Conservation (phyloP, 53 echinoderm and acorn worm species). For the Zoroaster sp. region DNA sequence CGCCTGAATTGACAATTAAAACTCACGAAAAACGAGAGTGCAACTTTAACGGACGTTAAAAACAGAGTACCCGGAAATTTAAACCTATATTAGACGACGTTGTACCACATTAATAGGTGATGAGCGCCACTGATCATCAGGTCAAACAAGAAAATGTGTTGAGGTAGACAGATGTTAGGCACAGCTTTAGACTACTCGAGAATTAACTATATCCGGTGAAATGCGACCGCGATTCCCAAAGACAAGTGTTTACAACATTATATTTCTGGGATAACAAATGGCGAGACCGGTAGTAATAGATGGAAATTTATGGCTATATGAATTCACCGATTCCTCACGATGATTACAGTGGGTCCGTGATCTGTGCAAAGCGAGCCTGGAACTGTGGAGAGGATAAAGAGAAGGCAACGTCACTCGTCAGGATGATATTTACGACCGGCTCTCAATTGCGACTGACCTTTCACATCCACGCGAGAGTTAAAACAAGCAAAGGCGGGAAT, state of each 20-base stretch:
- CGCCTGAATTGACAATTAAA: too few relatives aligned
- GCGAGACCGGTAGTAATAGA: slow-evolving; percentile 1
- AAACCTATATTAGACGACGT: too few relatives aligned
- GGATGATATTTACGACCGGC: slow-evolving; percentile 39
- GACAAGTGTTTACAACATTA: slow-evolving; percentile 20
- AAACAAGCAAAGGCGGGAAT: slow-evolving; percentile 56
- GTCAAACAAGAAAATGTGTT: background rate
- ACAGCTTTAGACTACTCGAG: background rate
- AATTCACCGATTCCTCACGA: background rate
- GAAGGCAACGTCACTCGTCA: slow-evolving; percentile 24
- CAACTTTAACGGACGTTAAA: too few relatives aligned
- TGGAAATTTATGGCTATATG: slow-evolving; percentile 45
- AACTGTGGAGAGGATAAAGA: background rate
- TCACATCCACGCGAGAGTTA: slow-evolving; percentile 46
- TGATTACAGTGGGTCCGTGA: background rate
- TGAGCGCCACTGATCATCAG: background rate
- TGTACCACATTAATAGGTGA: background rate
- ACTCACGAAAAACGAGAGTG: too few relatives aligned
- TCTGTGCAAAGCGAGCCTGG: background rate
- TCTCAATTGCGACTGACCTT: slow-evolving; percentile 35
- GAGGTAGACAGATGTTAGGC: background rate
- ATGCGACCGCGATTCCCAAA: background rate
- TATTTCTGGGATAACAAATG: slow-evolving; percentile 54
- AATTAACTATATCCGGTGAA: background rate
- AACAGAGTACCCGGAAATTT: too few relatives aligned